Base-by-base conservation (phyloP, 37 sponge, comb jelly and placozoan genomes). In the Theonella swinhoei region DNA sequence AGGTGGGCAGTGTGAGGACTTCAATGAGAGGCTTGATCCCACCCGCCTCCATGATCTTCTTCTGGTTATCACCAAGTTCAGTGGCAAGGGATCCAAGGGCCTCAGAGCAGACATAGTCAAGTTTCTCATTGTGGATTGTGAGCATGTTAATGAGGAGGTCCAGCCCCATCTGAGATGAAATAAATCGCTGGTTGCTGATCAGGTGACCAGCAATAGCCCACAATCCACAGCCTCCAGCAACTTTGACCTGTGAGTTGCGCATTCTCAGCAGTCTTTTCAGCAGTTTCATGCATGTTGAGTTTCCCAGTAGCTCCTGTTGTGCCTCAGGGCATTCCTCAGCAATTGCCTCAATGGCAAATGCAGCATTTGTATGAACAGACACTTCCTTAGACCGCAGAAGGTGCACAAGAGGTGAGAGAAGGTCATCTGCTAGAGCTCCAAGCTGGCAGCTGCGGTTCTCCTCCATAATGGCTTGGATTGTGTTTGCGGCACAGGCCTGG, bases 201-300 rank as follows among this genome's bases (percentile, higher is more conserved):
- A 68, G 80, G 17, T 43, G 11, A 0, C 92, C 94, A 34, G 94
- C 97, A 33, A 96, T 88, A 3, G 94, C 92, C 92, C 95, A 96
- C 14, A 96, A 82, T 0, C 94, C 94, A 72, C 87, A 75, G 7
- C 89, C 90, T 17, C 88, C 92, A 39, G 81, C 70, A 9, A 91
- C 87, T 59, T 96, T 96, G 33, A 94, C 83, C 30, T 87, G 59
- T 1, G 65, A 80, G 70, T 85, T 79, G 17, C 54, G 61, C 78
- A 89, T 84, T 39, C 85, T 96, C 33, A 94, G 70, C 34, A 96
- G 72, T 23, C 94, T 83, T 39, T 81, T 84, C 1, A 96, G 78
- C 22, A 85, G 74, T 24, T 39, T 60, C 37, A 88, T 84, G 35
- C 89, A 93, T 8, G 26, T 62, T 1, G 70, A 31, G 30, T 82